A percentile compares a stretch with the other conserved stretches of the same genome.
Conservation (phyloP, 1,140 invertebrate species). For the Bicyclus anynana region DNA sequence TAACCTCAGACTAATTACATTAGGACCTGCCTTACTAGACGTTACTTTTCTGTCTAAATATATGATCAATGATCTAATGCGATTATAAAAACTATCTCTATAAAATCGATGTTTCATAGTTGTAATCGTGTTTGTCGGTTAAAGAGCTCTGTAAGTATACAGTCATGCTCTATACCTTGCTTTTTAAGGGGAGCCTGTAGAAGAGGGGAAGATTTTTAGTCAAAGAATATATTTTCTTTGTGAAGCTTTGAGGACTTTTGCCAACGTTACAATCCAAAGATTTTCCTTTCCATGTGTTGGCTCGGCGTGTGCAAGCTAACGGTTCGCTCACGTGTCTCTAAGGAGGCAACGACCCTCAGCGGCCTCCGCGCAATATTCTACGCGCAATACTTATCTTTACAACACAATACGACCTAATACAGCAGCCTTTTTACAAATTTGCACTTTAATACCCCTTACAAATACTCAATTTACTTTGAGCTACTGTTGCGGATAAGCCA, state of each 20-base stretch:
- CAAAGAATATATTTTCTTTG: background rate
- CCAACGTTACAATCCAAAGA: constrained; percentile 49
- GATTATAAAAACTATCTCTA: no score
- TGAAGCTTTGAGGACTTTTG: constrained; percentile 24
- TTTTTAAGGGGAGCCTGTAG: background rate
- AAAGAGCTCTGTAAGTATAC: no score
- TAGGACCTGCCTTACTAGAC: no score
- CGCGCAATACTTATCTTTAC: constrained; percentile 44
- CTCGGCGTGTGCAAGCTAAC: constrained; percentile 54
- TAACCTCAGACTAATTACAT: no score
- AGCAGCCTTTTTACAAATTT: background rate
- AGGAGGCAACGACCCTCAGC: constrained; percentile 68
- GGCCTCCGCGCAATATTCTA: constrained; percentile 70
- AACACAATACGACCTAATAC: constrained; percentile 32
- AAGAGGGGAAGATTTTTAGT: background rate
- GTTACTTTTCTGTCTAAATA: no score
- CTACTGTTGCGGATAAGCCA: background rate
- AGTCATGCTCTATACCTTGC: no score
- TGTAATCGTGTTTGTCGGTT: no score
- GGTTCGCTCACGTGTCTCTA: constrained; percentile 68
- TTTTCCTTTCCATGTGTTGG: constrained; percentile 67
- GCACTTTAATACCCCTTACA: background rate
- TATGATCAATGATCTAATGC: no score
- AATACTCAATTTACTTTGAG: constrained; percentile 7
- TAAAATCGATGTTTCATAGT: no score